Conservation (phyloP, 2,113 vertebrate species). For the Theropithecus gelada region DNA sequence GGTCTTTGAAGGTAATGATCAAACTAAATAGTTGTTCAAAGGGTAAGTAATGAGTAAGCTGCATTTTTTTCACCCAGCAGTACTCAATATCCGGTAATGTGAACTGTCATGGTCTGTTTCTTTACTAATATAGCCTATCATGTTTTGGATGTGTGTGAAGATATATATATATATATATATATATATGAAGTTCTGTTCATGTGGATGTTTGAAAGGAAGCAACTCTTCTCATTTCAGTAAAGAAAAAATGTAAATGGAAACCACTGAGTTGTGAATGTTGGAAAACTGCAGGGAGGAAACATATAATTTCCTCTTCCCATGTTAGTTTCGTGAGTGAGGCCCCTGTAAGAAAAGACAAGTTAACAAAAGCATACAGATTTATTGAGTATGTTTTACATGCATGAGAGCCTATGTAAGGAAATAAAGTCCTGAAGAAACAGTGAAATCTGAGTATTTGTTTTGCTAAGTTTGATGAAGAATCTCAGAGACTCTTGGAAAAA, state of each 20-base stretch:
- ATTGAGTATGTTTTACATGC: background rate
- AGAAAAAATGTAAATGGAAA: background rate
- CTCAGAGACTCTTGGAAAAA: background rate
- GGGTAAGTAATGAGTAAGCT: background rate
- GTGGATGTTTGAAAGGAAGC: background rate
- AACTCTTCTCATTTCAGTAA: background rate
- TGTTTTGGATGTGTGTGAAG: background rate
- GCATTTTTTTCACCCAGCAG: background rate
- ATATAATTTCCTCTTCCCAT: background rate
- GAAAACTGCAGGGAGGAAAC: background rate
- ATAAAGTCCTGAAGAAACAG: background rate
- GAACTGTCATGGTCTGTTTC: background rate
- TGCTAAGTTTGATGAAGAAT: background rate
- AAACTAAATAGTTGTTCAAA: background rate
- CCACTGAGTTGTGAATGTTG: background rate
- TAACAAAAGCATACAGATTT: background rate
- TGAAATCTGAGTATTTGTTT: background rate
- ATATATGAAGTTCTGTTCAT: background rate
- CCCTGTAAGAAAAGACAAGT: background rate
- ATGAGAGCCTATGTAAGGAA: background rate
- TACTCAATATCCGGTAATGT: too few relatives aligned
- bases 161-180: rapidly evolving
- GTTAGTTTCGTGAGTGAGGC: background rate
- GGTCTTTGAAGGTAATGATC: background rate
- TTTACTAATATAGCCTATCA: background rate